These are phyloP conservation scores for Empidonax alnorum DNA, from an alignment of 2,113 vertebrate genomes.

Conservation along the genomic window DNA sequence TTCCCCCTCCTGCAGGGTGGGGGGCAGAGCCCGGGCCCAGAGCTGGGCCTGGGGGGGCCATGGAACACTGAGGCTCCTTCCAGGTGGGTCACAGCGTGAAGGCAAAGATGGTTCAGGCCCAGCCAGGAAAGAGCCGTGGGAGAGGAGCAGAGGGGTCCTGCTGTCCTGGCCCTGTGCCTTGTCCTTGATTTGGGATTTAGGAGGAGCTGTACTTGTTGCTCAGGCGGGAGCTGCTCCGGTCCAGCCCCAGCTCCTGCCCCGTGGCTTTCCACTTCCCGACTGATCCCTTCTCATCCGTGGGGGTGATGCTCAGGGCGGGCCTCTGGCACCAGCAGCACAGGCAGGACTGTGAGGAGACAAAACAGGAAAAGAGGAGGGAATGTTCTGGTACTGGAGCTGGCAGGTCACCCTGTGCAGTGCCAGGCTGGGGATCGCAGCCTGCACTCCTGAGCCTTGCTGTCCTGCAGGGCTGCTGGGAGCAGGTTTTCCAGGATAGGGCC, in stretches of 20 bases:
- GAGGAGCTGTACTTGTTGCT: conserved; percentile 90
- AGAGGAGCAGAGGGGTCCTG: neutral
- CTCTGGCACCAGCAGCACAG: conserved; percentile 93
- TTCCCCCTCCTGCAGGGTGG: neutral
- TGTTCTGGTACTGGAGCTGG: rapidly evolving
- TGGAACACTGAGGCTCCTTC: neutral
- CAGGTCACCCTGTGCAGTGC: neutral
- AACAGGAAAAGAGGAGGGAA: neutral
- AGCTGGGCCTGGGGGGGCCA: neutral
- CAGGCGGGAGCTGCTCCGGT: conserved; percentile 85
- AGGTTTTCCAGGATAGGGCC: neutral
- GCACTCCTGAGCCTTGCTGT: neutral
- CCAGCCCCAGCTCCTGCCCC: conserved; percentile 82
- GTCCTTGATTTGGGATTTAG: conserved; percentile 16
- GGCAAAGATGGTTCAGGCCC: neutral
- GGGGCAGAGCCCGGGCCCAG: neutral
- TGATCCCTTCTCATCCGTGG: conserved; percentile 80
- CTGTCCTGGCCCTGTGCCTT: neutral
- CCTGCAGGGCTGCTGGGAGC: neutral
- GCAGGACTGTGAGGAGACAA: conserved; percentile 79
- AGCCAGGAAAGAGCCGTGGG: neutral
- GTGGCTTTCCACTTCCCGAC: conserved; percentile 85
- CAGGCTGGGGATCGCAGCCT: neutral
- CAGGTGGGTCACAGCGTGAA: neutral
- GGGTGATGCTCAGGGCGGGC: conserved; percentile 68